Percentiles rank a stretch among this genome's conserved stretches.
Conservation (phyloP, 2,797 vertebrate species). For the Eulemur mongoz region DNA sequence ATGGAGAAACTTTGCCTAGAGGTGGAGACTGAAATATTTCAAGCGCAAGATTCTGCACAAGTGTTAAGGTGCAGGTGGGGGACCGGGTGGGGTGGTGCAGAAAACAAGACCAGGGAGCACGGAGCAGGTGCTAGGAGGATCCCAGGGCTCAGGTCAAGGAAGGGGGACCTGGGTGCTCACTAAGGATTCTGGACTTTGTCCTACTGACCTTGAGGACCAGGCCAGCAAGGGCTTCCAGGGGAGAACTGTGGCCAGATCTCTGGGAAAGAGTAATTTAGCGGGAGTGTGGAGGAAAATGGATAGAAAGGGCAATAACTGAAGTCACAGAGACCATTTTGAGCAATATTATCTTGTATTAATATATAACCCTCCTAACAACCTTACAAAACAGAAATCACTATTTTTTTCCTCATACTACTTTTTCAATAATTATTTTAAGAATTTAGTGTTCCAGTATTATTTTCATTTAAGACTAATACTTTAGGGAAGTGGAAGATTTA, state of each 20-base stretch:
- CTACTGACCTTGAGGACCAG: neutral
- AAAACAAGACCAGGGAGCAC: no score
- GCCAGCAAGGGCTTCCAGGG: neutral
- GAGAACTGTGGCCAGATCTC: neutral
- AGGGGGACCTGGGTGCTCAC: rapidly evolving
- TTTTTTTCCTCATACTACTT: neutral
- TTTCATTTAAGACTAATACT: neutral
- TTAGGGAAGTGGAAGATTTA: neutral
- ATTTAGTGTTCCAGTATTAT: neutral
- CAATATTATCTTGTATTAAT: neutral
- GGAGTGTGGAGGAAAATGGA: no score
- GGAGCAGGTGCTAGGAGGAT: rapidly evolving
- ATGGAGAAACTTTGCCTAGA: neutral
- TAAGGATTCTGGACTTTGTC: neutral
- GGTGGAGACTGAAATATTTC: neutral
- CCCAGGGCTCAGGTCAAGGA: rapidly evolving
- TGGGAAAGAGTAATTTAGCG: neutral
- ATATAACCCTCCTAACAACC: neutral
- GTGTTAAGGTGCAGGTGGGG: neutral
- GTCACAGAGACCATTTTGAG: neutral
- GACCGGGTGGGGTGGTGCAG: neutral
- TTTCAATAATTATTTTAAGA: conserved; percentile 1
- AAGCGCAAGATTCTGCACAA: neutral
- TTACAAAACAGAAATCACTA: no score
- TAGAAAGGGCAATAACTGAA: neutral